Base-by-base conservation (phyloP, 2,797 vertebrate genomes). In the Leptodactylus fallax region DNA sequence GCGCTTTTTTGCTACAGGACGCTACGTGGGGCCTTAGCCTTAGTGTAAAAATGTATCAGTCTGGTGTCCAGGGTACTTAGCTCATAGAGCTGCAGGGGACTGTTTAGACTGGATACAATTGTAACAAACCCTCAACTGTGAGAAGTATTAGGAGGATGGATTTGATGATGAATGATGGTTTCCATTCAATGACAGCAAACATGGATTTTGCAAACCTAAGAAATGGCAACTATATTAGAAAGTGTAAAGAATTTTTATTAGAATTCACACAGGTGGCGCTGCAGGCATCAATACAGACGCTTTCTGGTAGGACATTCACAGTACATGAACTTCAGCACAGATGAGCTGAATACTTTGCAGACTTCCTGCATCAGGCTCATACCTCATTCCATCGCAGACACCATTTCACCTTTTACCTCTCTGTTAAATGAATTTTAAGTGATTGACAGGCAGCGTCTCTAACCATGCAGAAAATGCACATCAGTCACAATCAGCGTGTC, bases 401-500 rank as follows among this genome's bases (percentile, higher is more conserved):
- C 56, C 55, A n/a, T n/a, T 55, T 85, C 74, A 79, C 84, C 74
- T 85, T 63, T 85, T 56, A 85, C 74, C 84, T 49, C 14, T 58
- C 58, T 21, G 72, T 23, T 85, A 85, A 85, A 85, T 45, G 84
- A 85, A 67, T 79, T 63, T 61, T 79, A 63, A 77, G 69, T 85
- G 84, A 85, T 85, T 85, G 84, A 85, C 74, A 85, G 84, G 49
- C 74, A 1, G 47, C 49, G 49, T 79, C 74, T 63, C 55, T 27
- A 85, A 69, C 72, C 83, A 85, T 77, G 72, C 83, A 85, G 84
- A 79, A 85, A 85, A 79, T 77, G 49, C 47, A 19, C 84, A 79
- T 85, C 84, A 78, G 84, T 79, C 84, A 85, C 84, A 79, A 79
- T 85, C 83, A 85, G 83, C 72, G 71, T n/a, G 58, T 78, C 83